A percentile compares a stretch with the other conserved stretches of the same genome.
Conservation (phyloP, 2,888 invertebrate genomes). For the Drosophila kambysellisi region DNA sequence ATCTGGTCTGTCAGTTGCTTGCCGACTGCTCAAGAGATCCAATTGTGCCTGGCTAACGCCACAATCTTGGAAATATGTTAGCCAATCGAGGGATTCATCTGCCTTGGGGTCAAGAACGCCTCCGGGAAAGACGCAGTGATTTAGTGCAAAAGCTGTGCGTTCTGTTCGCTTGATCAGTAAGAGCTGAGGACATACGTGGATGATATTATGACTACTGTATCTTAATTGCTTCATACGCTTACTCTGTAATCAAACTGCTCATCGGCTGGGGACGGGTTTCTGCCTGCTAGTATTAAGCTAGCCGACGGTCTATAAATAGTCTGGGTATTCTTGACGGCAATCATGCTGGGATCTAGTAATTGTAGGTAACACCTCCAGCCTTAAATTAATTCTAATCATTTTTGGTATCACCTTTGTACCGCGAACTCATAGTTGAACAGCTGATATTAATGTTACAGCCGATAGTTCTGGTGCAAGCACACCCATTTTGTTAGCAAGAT, state of each 20-base stretch:
- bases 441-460: slow-evolving; percentile 3
- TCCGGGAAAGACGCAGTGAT: slow-evolving; percentile 95
- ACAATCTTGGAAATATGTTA: slow-evolving; percentile 87
- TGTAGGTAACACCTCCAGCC: not conserved
- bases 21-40: slow-evolving; percentile 62
- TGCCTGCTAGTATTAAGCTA: slow-evolving; percentile 71
- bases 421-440: slow-evolving; percentile 1
- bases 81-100: slow-evolving; percentile 90
- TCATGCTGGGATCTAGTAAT: slow-evolving; percentile 11
- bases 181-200: slow-evolving; percentile 57
- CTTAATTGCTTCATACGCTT: slow-evolving; percentile 11
- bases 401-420: slow-evolving; percentile 58
- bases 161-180: slow-evolving; percentile 88
- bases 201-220: not conserved
- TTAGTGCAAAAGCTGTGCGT: slow-evolving; percentile 91
- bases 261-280: slow-evolving; percentile 5
- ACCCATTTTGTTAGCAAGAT: not conserved
- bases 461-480: not conserved
- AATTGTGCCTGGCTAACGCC: slow-evolving; percentile 87
- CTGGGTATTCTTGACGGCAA: not conserved
- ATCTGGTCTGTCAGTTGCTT: slow-evolving; percentile 69
- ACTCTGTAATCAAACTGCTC: slow-evolving; percentile 67
- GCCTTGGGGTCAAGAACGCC: slow-evolving; percentile 89
- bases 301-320: slow-evolving; percentile 71
- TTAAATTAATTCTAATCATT: not conserved